phyloP scores from a whole-genome alignment of 1,140 invertebrate species.

The Drosophila dunni region DNA sequence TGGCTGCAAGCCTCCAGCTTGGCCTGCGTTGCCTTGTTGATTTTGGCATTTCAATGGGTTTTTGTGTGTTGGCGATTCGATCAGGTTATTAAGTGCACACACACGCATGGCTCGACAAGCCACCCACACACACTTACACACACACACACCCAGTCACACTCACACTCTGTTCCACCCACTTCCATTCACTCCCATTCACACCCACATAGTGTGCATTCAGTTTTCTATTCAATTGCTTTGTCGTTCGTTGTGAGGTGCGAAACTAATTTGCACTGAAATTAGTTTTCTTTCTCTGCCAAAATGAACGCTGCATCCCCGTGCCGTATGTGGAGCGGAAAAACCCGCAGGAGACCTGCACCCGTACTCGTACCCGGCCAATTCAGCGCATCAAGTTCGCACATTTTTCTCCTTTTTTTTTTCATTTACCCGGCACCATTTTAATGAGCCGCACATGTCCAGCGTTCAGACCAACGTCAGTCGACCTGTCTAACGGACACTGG shows the following conservation, averaged over 20 bases:
- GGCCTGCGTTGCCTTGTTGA: slow-evolving; percentile 67
- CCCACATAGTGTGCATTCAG: slow-evolving; percentile 50
- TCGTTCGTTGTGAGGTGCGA: slow-evolving; percentile 74
- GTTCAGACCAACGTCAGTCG: slow-evolving; percentile 11
- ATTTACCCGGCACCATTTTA: slow-evolving; percentile 58
- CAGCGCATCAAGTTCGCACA: slow-evolving; percentile 44
- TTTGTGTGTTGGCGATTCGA: slow-evolving; percentile 78
- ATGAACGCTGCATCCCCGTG: slow-evolving; percentile 66
- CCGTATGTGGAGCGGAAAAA: slow-evolving; percentile 40
- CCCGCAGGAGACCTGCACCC: slow-evolving; percentile 16
- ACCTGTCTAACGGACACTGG: slow-evolving; percentile 22
- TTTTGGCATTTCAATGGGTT: slow-evolving; percentile 81
- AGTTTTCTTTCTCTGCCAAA: slow-evolving; percentile 75
- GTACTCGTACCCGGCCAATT: slow-evolving; percentile 12
- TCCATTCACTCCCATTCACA: slow-evolving; percentile 2
- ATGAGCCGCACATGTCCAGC: slow-evolving; percentile 74
- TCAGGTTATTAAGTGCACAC: slow-evolving; percentile 81
- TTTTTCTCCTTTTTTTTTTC: slow-evolving; percentile 16
- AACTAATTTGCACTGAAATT: slow-evolving; percentile 82
- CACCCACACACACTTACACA: slow-evolving; percentile 24
- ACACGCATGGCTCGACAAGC: slow-evolving; percentile 49
- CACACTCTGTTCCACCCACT: not conserved
- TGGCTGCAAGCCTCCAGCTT: slow-evolving; percentile 12
- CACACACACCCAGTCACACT: not conserved
- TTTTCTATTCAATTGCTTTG: slow-evolving; percentile 70